Evolutionary conservation across 1,140 invertebrate species (phyloP), one percentile per base, ranked within the genome.

Genomic region (Diplogasteroides magnus): DNA sequence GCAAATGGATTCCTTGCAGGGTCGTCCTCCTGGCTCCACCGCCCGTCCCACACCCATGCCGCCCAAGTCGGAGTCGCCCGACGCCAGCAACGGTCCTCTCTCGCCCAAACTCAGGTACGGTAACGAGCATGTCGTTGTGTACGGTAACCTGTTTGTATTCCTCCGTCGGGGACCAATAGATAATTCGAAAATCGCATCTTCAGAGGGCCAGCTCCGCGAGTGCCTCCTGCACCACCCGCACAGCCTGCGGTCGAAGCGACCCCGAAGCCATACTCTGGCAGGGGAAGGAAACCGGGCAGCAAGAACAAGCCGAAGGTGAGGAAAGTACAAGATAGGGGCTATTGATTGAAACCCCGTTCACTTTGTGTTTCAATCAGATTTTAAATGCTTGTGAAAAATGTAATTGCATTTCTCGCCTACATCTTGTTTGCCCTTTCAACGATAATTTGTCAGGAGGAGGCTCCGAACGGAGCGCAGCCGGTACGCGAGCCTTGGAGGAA

Each of bases 281-380:
- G 78, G 26, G 78, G 78, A 19, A 60, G 78, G 14, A 80, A 82
- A 72, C 74, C 74, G n/a, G 78, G 78, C 32, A 79, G 77, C 19
- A 80, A 80, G 75, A 80, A 80, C 70, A 81, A 83, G 63, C 81
- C 78, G 6, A 81, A 73, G 67, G 60, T 61, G 14, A 31, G n/a
- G n/a, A n/a, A n/a, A n/a, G n/a, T n/a, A n/a, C n/a, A n/a, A n/a
- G n/a, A n/a, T n/a, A n/a, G n/a, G n/a, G n/a, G n/a, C n/a, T n/a
- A n/a, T n/a, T n/a, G n/a, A n/a, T n/a, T n/a, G n/a, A n/a, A n/a
- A n/a, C n/a, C n/a, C n/a, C n/a, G n/a, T 48, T 48, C 19, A 48
- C 19, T 48, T 48, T 6, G 19, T 48, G 37, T 11, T 48, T 6
- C 6, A 19, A 48, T 11, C 37, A 48, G 6, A 11, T 6, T 48